Evolutionary conservation across 2,888 invertebrate species (phyloP), one percentile per base, ranked within the genome.

Genomic region (Elysia crispata): DNA sequence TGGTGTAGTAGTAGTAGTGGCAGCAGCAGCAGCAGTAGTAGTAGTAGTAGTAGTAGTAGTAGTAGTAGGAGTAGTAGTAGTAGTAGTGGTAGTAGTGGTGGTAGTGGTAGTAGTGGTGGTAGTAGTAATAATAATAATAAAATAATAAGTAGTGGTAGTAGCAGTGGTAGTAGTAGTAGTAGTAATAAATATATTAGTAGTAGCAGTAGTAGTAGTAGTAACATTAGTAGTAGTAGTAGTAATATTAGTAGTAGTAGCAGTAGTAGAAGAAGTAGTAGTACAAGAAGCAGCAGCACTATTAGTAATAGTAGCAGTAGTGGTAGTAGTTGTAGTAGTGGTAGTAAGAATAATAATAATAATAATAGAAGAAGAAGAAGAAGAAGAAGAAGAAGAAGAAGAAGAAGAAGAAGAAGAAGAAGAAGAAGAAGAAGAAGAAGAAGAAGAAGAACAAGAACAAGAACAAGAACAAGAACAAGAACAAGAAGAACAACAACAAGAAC

Each of bases 371-470:
- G 73, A 73, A 73, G 54, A 54, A 73, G 54, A 73, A 50, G 54
- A 54, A 50, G 54, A 73, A 73, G 54, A 54, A 73, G 54, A 73
- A 54, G 25, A 73, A 50, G 73, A 73, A 50, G 54, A 54, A 73
- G 54, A 73, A 23, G 54, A 50, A 50, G 73, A 73, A 73, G 54
- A 54, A 73, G n/a, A 73, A 23, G n/a, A 73, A 50, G 73, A 73
- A 73, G 54, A 54, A 73, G 33, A 73, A 31, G 23, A 49, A 23
- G 54, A 73, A 23, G 33, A 54, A 50, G 33, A 73, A 23, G 33
- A 73, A 50, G 50, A 73, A 73, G 54, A 31, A 50, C 25, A 73
- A 54, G 54, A 73, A 50, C 50, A 73, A 73, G 54, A 31, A 73
- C 25, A 54, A 54, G 23, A 54, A 50, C 50, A 54, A 73, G 54